Evolutionary conservation across 2,888 invertebrate genomes (phyloP), one percentile per base, ranked within the genome.

Genomic region (Anagyrus pseudococci): DNA sequence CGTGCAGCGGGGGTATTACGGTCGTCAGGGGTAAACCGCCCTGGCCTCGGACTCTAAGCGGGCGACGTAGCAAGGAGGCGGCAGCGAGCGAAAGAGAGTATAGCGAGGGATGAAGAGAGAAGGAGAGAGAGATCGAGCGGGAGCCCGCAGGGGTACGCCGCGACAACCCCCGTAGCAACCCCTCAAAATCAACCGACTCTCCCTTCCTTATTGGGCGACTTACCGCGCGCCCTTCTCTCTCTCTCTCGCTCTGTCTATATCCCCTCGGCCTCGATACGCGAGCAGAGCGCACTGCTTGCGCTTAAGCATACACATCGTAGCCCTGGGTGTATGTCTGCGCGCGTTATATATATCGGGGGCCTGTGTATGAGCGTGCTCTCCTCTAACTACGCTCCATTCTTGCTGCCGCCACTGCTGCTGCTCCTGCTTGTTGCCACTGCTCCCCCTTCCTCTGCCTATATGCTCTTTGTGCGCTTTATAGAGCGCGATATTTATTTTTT

Each of bases 91-190:
- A 63, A 68, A 65, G 78, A 78, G 72, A 73, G n/a, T n/a, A n/a
- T n/a, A n/a, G 78, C 77, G 76, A 77, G 75, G 75, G 74, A 79
- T 81, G 75, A 81, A 83, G 82, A 82, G n/a, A 78, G 81, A 83
- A 82, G 68, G 13, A 75, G 79, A 67, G 66, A 66, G 67, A 67
- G 78, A 78, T n/a, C n/a, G 72, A 72, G 77, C 76, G 76, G 78
- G 75, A 76, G 75, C 73, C 76, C 77, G 76, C 75, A 78, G 73
- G 77, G 73, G 77, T 77, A 76, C 77, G 80, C 80, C 80, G 71
- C 80, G 79, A 80, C 80, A 80, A 80, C 77, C 77, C 78, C 80
- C 78, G 72, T 78, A 75, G 80, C 79, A 79, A 79, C 80, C 80
- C 80, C 80, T 80, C 79, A 80, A 80, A 80, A 80, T 79, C 80